A percentile compares a stretch with the other conserved stretches of the same genome.
Evolutionary conservation across 1,140 invertebrate species (phyloP).

Genomic region (Tachypleus tridentatus): DNA sequence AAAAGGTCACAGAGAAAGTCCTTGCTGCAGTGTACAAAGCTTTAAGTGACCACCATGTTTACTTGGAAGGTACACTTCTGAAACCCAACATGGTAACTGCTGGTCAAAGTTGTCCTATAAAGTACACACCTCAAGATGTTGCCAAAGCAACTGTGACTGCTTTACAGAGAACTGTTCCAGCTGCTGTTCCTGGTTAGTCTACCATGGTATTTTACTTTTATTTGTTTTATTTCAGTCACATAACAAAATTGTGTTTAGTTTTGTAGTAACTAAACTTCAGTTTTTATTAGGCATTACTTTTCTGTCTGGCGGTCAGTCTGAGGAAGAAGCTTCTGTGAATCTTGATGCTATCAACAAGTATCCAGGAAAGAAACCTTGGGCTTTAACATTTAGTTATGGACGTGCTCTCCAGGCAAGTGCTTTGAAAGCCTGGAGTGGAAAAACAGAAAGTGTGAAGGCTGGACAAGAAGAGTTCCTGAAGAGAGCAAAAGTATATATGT

Average conservation of each 20-base stretch:
- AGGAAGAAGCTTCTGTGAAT: conserved; percentile 89
- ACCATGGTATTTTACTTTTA: not conserved
- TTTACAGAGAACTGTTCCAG: conserved; percentile 72
- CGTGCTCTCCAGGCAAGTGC: conserved; percentile 75
- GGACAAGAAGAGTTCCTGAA: conserved; percentile 83
- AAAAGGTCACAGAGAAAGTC: conserved; percentile 87
- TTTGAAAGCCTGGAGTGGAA: conserved; percentile 80
- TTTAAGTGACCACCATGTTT: conserved; percentile 90
- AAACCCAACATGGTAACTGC: conserved; percentile 99
- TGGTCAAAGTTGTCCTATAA: conserved; percentile 55
- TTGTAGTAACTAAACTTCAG: conserved; percentile 1
- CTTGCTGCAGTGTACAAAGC: conserved; percentile 94
- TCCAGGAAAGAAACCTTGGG: conserved; percentile 75
- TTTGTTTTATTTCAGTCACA: too few species aligned
- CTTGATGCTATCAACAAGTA: conserved; percentile 86
- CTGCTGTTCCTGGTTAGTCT: conserved; percentile 65
- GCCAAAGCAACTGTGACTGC: conserved; percentile 73
- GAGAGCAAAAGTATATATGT: conserved; percentile 52
- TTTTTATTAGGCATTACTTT: conserved; percentile 62
- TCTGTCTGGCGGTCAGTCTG: conserved; percentile 90
- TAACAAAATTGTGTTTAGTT: not conserved
- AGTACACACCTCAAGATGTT: conserved; percentile 55
- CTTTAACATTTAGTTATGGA: conserved; percentile 90
- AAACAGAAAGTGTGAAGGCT: conserved; percentile 63
- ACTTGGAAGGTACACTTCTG: conserved; percentile 88